phyloP scores from a whole-genome alignment of 2,888 invertebrate genomes.

The Trimorus sp. region DNA sequence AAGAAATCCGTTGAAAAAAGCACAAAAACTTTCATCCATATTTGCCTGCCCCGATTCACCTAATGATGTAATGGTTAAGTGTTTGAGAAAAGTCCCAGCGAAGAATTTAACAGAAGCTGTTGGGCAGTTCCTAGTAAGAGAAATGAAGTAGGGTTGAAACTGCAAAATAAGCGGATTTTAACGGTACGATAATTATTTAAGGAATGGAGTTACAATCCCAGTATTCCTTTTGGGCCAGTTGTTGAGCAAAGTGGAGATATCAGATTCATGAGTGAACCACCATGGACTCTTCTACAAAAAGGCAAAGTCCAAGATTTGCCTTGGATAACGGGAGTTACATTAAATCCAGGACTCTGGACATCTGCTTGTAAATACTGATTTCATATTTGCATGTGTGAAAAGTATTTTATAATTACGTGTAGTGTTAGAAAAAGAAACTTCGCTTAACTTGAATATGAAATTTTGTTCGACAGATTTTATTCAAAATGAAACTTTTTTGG shows the following conservation, averaged over 20 bases:
- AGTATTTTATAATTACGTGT: too few species aligned
- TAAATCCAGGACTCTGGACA: constrained; percentile 89
- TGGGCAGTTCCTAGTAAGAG: neutral
- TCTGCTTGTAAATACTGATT: constrained; percentile 83
- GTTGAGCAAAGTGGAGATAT: constrained; percentile 84
- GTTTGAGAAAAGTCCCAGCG: constrained; percentile 85
- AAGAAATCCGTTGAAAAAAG: constrained; percentile 83
- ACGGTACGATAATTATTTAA: neutral
- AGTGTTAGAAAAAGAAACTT: neutral
- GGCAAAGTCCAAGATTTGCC: constrained; percentile 86
- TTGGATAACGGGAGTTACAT: constrained; percentile 86
- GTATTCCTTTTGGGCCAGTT: constrained; percentile 87
- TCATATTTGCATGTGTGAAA: too few species aligned
- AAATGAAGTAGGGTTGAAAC: neutral
- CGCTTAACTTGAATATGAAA: neutral
- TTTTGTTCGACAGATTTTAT: constrained; percentile 33
- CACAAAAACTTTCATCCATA: constrained; percentile 84
- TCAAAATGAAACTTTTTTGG: constrained; percentile 71
- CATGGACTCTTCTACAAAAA: constrained; percentile 84
- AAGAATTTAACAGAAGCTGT: constrained; percentile 83
- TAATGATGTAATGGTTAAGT: constrained; percentile 84
- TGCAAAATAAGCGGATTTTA: neutral
- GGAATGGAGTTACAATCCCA: constrained; percentile 17
- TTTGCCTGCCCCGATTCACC: constrained; percentile 85
- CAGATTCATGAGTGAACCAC: constrained; percentile 86